These are phyloP conservation scores for Oscheius sp. DNA, from an alignment of 2,888 invertebrate genomes.

Conservation along the genomic window DNA sequence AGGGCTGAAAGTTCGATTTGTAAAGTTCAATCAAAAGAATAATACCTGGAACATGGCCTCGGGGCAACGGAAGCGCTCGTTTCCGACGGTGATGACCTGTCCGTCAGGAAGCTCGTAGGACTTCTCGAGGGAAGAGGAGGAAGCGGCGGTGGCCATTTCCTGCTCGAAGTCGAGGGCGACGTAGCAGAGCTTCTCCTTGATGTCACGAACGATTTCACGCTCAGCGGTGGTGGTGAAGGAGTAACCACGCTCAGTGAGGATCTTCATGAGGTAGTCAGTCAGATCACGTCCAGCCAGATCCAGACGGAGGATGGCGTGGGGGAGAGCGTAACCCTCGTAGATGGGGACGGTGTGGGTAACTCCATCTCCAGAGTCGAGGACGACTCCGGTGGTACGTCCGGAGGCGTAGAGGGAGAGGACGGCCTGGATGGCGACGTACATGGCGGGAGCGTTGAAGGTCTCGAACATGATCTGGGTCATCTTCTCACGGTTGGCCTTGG, in stretches of 20 bases:
- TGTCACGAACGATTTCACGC: constrained; percentile 92
- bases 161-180: constrained; percentile 99
- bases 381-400: constrained; percentile 75
- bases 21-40: neutral
- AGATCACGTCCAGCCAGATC: constrained; percentile 77
- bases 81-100: constrained; percentile 78
- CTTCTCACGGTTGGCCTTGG: constrained; percentile 94
- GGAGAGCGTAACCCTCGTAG: constrained; percentile 82
- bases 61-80: constrained; percentile 87
- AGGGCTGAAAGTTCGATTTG: constrained; percentile 59
- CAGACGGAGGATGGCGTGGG: constrained; percentile 76
- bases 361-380: constrained; percentile 90
- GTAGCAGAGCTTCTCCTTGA: constrained; percentile 93
- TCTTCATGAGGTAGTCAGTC: constrained; percentile 78
- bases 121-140: constrained; percentile 90
- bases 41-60: constrained; percentile 85
- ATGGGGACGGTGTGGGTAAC: constrained; percentile 84
- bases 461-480: constrained; percentile 94
- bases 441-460: constrained; percentile 83
- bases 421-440: constrained; percentile 87
- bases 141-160: constrained; percentile 90
- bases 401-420: constrained; percentile 92
- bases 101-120: constrained; percentile 89
- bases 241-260: constrained; percentile 76
- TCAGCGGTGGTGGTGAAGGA: constrained; percentile 73